Evolutionary conservation across 2,797 vertebrate genomes (phyloP).

Genomic region (Cheirogaleus major): DNA sequence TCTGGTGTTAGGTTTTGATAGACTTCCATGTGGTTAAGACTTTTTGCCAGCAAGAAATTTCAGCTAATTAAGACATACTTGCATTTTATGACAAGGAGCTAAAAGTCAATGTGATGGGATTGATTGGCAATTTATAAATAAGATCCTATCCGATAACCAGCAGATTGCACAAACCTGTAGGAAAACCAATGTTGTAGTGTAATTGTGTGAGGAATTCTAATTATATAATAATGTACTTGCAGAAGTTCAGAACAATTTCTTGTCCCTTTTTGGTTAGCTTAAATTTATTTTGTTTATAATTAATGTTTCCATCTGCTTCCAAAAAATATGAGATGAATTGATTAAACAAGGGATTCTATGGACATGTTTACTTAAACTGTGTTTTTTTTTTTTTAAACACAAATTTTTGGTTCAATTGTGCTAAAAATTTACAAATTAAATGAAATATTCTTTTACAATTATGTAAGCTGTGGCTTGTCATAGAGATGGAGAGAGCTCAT

Average conservation of each 20-base stretch:
- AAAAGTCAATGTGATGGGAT: conserved; percentile 30
- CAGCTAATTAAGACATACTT: conserved; percentile 10
- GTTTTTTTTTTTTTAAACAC: not conserved
- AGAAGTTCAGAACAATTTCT: conserved; percentile 4
- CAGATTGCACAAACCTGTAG: not conserved
- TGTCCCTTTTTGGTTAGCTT: not conserved
- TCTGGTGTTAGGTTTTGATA: not conserved
- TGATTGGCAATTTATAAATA: not conserved
- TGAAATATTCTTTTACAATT: conserved; percentile 22
- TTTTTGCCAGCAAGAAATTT: conserved; percentile 14
- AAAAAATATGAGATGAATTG: not conserved
- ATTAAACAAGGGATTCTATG: not conserved
- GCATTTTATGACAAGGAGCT: conserved; percentile 5
- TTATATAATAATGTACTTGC: conserved; percentile 52
- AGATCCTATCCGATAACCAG: not conserved
- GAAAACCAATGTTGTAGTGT: not conserved
- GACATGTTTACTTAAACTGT: not conserved
- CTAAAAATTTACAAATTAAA: not conserved
- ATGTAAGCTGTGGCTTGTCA: not conserved
- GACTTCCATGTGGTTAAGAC: not conserved
- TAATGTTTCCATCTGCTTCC: not conserved
- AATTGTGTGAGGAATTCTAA: conserved; percentile 12
- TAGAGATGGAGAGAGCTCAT: not conserved
- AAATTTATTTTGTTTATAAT: conserved; percentile 35
- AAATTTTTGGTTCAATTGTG: not conserved